Evolutionary conservation across 1,140 invertebrate genomes (phyloP), one percentile per base, ranked within the genome.

Genomic region (Pomacea maculata): DNA sequence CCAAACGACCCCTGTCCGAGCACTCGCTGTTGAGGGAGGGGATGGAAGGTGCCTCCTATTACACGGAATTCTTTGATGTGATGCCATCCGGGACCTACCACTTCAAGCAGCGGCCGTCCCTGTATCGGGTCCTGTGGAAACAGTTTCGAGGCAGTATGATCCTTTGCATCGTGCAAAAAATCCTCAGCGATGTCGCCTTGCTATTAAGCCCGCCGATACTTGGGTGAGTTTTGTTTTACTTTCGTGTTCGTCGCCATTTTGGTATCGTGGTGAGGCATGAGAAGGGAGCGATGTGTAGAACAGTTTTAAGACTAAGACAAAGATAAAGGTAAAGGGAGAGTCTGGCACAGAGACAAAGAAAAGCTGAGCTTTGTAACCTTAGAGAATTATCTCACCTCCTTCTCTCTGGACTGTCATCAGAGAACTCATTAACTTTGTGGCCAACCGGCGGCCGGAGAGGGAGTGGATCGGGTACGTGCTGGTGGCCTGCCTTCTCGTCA

Each of bases 381-480:
- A 45, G 34, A 45, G 34, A 45, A 45, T 45, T 2, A 45, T 45
- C 6, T 45, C 34, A 2, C 9, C 57, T 61, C 57, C 1, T 17
- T 45, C 34, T 45, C 57, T 1, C 1, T 61, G 57, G 15, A 8
- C 8, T 11, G 11, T 61, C 57, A 11, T 14, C 74, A 84, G 85
- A 57, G 72, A 78, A 3, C 75, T 87, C 17, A 86, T 87, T 65
- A 70, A 67, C 21, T 84, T 83, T 65, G 73, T 84, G 63, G 80
- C 81, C 21, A 68, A 80, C 14, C 70, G 77, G 29, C 29, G 29
- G 3, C 70, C 82, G 11, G 82, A 79, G 0, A 80, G 82, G 9
- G 75, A 75, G 64, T 92, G 91, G 91, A 88, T 88, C 64, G 91
- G 91, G 11, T 91, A 90, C 77, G 63, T 89, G 25, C 87, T 89